Base-by-base conservation (phyloP, 2,113 vertebrate genomes). In the Marmota monax region DNA sequence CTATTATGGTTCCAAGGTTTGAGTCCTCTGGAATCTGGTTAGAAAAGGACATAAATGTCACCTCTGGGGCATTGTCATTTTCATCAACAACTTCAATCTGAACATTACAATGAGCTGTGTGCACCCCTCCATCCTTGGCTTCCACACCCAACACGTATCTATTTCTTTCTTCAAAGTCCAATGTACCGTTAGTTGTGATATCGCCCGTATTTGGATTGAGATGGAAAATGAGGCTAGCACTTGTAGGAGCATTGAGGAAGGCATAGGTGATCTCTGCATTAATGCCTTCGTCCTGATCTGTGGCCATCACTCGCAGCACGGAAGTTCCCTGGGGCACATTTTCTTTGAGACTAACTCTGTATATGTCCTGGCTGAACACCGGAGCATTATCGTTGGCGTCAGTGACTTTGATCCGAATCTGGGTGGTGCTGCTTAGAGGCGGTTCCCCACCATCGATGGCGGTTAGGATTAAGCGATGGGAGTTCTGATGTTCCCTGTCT, bases 221-320 rank as follows among this genome's bases (percentile, higher is more conserved):
- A 34, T 92, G 65, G 97, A 99, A 99, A 22, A 98, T 14, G 0
- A 98, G 94, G 0, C 91, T 95, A 0, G 98, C 92, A 45, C 83
- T 97, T 39, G 98, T 91, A 2, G 97, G 97, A 9, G 90, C 98
- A 0, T 98, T 98, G 0, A 98, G 97, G 77, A 99, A 98, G 0
- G 95, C 79, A 51, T 99, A 99, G 5, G 97, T 98, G 72, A 99
- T 96, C 23, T 98, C 93, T 25, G 98, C 99, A 82, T 99, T 98
- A 4, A 97, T 95, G 4, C 98, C 99, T 73, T 98, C 97, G 8
- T 99, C 99, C 92, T 96, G 96, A 67, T 99, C 99, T 17, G 98
- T 98, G 0, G 99, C 99, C 63, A 94, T 97, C 0, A 99, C 90
- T 0, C 70, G 82, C 1, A 99, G 63, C 0, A 98, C 97, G 0